Base-by-base conservation (phyloP, 2,797 vertebrate genomes). In the Propithecus deckenii region DNA sequence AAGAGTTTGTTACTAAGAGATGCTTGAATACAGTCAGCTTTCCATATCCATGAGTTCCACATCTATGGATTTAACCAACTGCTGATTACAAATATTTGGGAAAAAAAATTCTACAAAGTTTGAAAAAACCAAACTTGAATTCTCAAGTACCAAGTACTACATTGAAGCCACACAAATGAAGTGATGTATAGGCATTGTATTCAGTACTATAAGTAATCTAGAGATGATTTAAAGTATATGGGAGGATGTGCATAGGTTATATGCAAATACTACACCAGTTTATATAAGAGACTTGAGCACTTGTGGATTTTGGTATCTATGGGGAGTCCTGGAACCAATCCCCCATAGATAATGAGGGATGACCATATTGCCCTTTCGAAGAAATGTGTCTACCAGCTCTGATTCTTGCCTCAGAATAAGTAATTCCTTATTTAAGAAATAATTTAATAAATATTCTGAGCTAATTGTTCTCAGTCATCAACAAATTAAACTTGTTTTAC, bases 371-470 rank as follows among this genome's bases (percentile, higher is more conserved):
- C 18, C 50, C 57, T 94, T 81, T 91, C 30, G 20, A 79, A 59
- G 18, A 95, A 72, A 43, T 32, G 12, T 46, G 20, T 41, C 57
- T 80, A 84, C 7, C 15, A 63, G 23, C 78, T 87, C 63, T 94
- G 83, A 86, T 89, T 83, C 79, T 65, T 93, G 46, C 57, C 65
- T 91, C 50, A 87, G 57, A 87, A 63, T 80, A 86, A 93, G 61
- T 43, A 63, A 76, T 78, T 52, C 17, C 12, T 92, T 65, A 81
- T 28, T 93, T 23, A 87, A 76, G 38, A 35, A 84, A 67, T 5
- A 94, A 63, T 71, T 91, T 57, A 74, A 41, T 71, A 78, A 38
- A 83, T 89, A 86, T 28, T 80, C 43, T 63, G 74, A 91, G 46
- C n/a, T 80, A 81, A 90, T 1, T 86, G 35, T 69, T 92, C 88